A percentile compares a stretch with the other conserved stretches of the same genome.
phyloP scores from a whole-genome alignment of 2,888 invertebrate species.

The Dasypogon diadema region DNA sequence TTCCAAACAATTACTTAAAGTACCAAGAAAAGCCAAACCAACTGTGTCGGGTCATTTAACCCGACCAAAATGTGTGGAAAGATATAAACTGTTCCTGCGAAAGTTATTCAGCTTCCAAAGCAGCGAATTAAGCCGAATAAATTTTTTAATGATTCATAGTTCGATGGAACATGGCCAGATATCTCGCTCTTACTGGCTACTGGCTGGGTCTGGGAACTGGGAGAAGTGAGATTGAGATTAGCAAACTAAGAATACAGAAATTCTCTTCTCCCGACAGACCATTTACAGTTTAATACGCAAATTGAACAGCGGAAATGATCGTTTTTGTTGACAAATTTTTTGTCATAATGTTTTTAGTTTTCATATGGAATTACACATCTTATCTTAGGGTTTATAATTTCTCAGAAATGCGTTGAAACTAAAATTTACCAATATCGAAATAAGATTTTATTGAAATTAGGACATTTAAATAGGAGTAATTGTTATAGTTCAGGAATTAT shows the following conservation, averaged over 20 bases:
- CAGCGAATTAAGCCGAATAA: constrained; percentile 21
- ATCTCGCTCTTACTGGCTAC: neutral
- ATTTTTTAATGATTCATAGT: constrained; percentile 42
- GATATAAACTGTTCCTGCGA: neutral
- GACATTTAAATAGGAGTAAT: too few relatives aligned
- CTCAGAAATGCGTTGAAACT: too few relatives aligned
- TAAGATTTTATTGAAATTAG: too few relatives aligned
- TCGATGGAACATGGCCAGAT: constrained; percentile 16
- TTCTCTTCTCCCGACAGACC: constrained; percentile 7
- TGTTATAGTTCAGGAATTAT: too few relatives aligned
- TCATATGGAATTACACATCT: neutral
- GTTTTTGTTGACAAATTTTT: constrained; percentile 25
- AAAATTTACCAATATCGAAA: too few relatives aligned
- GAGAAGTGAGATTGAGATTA: neutral
- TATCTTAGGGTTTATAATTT: too few relatives aligned
- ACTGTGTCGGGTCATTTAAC: constrained; percentile 37
- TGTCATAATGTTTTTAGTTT: neutral
- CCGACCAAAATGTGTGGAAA: neutral
- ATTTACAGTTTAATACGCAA: constrained; percentile 11
- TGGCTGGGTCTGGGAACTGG: too few relatives aligned
- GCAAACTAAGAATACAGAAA: constrained; percentile 1
- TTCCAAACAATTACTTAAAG: constrained; percentile 22
- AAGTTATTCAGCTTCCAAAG: neutral
- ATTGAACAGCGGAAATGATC: constrained; percentile 33
- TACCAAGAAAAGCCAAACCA: constrained; percentile 30